phyloP scores from a whole-genome alignment of 2,797 vertebrate genomes.

The Sebastes baramenuke region DNA sequence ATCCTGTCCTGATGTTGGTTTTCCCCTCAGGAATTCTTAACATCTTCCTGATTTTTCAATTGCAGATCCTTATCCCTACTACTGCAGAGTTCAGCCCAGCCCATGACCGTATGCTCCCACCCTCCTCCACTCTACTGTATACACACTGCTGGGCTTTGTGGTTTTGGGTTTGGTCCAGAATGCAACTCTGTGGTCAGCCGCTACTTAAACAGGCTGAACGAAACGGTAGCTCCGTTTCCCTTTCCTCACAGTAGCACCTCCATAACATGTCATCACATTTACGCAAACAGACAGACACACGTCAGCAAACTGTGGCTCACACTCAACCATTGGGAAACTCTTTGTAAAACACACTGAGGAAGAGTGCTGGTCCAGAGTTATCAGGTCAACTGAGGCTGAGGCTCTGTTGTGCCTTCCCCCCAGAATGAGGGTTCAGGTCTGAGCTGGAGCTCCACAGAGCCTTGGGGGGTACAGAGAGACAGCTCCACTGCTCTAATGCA shows the following conservation, averaged over 20 bases:
- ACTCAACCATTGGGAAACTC: not conserved
- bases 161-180: conserved; percentile 70
- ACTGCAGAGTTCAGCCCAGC: conserved; percentile 30
- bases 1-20: not conserved
- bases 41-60: conserved; percentile 14
- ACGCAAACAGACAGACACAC: conserved; percentile 35
- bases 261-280: conserved; percentile 59
- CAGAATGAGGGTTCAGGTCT: conserved; percentile 2
- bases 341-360: not conserved
- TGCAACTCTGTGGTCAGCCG: conserved; percentile 65
- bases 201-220: conserved; percentile 45
- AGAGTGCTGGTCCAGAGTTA: not conserved
- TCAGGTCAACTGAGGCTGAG: conserved; percentile 17
- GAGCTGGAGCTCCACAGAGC: conserved; percentile 33
- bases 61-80: conserved; percentile 16
- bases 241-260: conserved; percentile 57
- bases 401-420: not conserved
- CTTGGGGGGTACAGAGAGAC: conserved; percentile 3
- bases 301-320: conserved; percentile 35
- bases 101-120: conserved; percentile 14
- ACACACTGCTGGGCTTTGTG: conserved; percentile 55
- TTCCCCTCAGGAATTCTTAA: conserved; percentile 9
- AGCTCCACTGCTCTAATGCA: conserved; percentile 63
- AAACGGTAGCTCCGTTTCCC: conserved; percentile 58
- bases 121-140: conserved; percentile 29